Evolutionary conservation across 30 jellyfish, hydroid and myxozoan genomes (phyloP).

Genomic region (Cassiopea andromeda): DNA sequence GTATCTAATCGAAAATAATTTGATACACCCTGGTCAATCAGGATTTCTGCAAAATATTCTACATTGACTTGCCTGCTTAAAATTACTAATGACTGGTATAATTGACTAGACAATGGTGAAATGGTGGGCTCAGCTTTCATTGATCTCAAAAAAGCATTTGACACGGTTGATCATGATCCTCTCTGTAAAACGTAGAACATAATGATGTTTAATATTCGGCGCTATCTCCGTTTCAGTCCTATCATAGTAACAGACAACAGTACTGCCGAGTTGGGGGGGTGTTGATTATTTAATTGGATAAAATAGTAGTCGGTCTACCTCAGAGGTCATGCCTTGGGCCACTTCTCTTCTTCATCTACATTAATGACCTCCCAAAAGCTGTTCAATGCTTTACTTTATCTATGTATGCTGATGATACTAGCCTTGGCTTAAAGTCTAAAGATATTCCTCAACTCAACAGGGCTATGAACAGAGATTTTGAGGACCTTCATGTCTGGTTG

Average conservation of each 20-base stretch:
- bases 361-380: constrained; percentile 31
- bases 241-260: not conserved
- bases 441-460: not conserved
- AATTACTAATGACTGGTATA: constrained; percentile 44
- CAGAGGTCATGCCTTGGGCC: constrained; percentile 39
- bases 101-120: constrained; percentile 21
- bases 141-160: constrained; percentile 50
- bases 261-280: constrained; percentile 7
- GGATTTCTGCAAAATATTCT: constrained; percentile 21
- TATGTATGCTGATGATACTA: constrained; percentile 15
- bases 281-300: not conserved
- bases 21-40: constrained; percentile 12
- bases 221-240: not conserved
- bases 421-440: not conserved
- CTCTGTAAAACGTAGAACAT: not conserved
- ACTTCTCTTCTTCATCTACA: constrained; percentile 23
- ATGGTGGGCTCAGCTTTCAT: constrained; percentile 10
- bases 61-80: constrained; percentile 36
- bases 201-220: not conserved
- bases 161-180: constrained; percentile 41
- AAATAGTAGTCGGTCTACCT: not conserved
- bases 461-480: constrained; percentile 24
- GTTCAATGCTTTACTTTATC: not conserved
- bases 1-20: constrained; percentile 8
- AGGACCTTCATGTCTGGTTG: constrained; percentile 16